These are phyloP conservation scores for Pammene aurita DNA, from an alignment of 2,888 invertebrate species.

Conservation along the genomic window DNA sequence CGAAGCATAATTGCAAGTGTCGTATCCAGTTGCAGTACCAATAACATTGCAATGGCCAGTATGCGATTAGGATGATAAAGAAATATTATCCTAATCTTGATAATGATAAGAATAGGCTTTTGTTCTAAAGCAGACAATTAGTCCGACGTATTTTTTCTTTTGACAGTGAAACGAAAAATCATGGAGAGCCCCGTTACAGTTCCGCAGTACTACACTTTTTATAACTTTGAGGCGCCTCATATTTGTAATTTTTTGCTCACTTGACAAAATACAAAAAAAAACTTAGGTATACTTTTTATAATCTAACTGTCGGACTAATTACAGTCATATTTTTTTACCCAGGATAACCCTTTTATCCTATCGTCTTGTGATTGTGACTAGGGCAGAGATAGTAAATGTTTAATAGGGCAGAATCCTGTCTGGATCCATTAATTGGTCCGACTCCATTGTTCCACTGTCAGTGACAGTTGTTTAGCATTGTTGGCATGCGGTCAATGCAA, in stretches of 20 bases:
- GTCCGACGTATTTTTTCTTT: too few relatives aligned
- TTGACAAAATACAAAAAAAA: too few relatives aligned
- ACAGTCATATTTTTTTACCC: too few relatives aligned
- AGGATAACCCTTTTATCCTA: too few relatives aligned
- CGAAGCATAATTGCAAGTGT: constrained; percentile 35
- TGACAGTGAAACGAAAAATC: not conserved
- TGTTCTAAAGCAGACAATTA: too few relatives aligned
- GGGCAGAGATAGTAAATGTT: not conserved
- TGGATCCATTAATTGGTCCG: constrained; percentile 17
- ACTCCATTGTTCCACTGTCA: constrained; percentile 25
- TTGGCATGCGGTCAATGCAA: constrained; percentile 13
- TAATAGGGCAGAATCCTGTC: constrained; percentile 3
- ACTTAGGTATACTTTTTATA: too few relatives aligned
- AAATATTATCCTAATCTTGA: constrained; percentile 1
- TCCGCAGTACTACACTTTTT: too few relatives aligned
- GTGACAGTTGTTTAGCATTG: constrained; percentile 24
- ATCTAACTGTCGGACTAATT: too few relatives aligned
- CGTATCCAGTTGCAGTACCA: constrained; percentile 37
- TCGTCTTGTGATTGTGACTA: too few relatives aligned
- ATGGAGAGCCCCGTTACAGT: not conserved
- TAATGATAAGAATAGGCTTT: constrained; percentile 1
- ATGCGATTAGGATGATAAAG: constrained; percentile 21
- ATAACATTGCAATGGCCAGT: constrained; percentile 26
- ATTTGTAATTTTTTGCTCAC: too few relatives aligned
- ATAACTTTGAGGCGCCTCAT: too few relatives aligned